Conservation (phyloP, 2,113 vertebrate species). For the Pionites leucogaster region DNA sequence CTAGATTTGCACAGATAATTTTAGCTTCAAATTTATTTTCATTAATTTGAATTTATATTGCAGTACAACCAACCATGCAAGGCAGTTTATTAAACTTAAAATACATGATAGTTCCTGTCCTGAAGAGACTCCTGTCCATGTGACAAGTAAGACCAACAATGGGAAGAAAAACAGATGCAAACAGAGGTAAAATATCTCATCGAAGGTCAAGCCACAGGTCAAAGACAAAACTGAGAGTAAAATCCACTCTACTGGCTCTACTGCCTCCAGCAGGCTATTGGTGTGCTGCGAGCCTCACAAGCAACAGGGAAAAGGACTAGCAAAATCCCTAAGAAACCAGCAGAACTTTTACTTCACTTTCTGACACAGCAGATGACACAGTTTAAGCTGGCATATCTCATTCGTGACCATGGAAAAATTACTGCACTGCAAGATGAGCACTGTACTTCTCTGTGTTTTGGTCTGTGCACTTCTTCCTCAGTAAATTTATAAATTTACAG, state of each 20-base stretch:
- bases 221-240: not conserved
- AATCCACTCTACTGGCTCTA: not conserved
- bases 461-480: not conserved
- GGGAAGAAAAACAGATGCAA: conserved; percentile 24
- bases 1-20: not conserved
- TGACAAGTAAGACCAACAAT: not conserved
- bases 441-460: not conserved
- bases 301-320: not conserved
- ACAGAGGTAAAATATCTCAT: not conserved
- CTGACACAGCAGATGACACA: not conserved
- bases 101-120: not conserved
- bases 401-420: not conserved
- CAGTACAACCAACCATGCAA: not conserved
- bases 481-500: not conserved
- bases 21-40: not conserved
- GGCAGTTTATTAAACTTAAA: not conserved
- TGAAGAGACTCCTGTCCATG: not conserved
- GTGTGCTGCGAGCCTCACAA: not conserved
- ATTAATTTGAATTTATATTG: not conserved
- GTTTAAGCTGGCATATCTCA: not conserved
- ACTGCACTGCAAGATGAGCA: not conserved
- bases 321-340: not conserved
- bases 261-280: not conserved
- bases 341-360: not conserved
- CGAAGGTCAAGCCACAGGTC: not conserved